phyloP scores from a whole-genome alignment of 2,113 vertebrate species.

The Pyxicephalus adspersus region DNA sequence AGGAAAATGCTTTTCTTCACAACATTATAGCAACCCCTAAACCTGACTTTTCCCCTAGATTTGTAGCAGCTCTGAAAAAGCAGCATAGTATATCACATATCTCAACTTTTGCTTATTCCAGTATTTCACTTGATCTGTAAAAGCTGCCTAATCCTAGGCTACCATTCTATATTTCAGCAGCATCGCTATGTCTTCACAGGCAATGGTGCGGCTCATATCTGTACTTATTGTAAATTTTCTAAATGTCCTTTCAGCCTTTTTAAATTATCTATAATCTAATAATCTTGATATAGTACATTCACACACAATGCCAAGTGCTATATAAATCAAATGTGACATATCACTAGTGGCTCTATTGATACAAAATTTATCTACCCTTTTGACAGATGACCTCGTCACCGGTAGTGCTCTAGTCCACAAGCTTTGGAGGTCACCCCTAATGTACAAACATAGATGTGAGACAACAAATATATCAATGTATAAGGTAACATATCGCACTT shows the following conservation, averaged over 20 bases:
- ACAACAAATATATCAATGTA: not conserved
- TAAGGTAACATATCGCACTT: not conserved
- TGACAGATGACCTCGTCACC: constrained; percentile 53
- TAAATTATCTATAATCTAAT: constrained; percentile 57
- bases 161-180: constrained; percentile 28
- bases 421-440: constrained; percentile 48
- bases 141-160: not conserved
- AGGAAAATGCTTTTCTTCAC: too few species aligned
- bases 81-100: constrained; percentile 13
- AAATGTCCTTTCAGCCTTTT: constrained; percentile 54
- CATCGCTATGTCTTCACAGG: constrained; percentile 38
- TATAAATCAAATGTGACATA: constrained; percentile 56
- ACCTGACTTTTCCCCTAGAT: too few species aligned
- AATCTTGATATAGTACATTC: constrained; percentile 56
- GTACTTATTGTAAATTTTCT: constrained; percentile 55
- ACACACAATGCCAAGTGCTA: constrained; percentile 56
- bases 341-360: constrained; percentile 54
- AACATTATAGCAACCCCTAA: too few species aligned
- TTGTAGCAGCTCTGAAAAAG: too few species aligned
- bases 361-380: constrained; percentile 51
- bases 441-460: constrained; percentile 21
- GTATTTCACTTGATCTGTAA: not conserved
- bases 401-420: constrained; percentile 36
- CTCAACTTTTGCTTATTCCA: not conserved
- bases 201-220: constrained; percentile 45